phyloP scores from a whole-genome alignment of 1,140 invertebrate species.

The Tetramorium simillimum region DNA sequence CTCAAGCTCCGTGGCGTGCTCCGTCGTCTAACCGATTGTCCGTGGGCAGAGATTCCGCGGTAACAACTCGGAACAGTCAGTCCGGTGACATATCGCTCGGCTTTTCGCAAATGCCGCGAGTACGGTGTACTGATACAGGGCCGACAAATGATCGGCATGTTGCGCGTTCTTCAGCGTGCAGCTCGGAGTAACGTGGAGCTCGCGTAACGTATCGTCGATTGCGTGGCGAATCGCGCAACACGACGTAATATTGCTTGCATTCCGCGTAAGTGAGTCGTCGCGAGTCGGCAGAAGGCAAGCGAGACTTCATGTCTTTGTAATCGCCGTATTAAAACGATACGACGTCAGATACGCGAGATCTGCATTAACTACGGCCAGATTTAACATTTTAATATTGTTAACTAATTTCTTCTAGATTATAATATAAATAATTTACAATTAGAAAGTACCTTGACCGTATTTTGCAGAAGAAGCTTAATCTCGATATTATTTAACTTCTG shows the following conservation, averaged over 20 bases:
- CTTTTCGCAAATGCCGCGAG: slow-evolving; percentile 50
- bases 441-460: background rate
- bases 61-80: slow-evolving; percentile 44
- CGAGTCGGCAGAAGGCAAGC: background rate
- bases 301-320: background rate
- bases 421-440: slow-evolving; percentile 8
- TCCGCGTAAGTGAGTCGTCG: slow-evolving; percentile 19
- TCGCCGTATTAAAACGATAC: background rate
- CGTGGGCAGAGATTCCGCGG: background rate
- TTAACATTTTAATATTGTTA: background rate
- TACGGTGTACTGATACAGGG: slow-evolving; percentile 22
- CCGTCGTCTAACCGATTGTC: slow-evolving; percentile 44
- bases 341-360: background rate
- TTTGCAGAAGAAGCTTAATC: background rate
- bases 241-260: slow-evolving; percentile 31
- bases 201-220: slow-evolving; percentile 31
- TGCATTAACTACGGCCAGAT: background rate
- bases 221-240: slow-evolving; percentile 24
- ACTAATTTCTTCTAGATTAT: background rate
- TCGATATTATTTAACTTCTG: background rate
- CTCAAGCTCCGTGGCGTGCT: background rate
- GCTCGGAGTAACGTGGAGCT: background rate
- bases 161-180: slow-evolving; percentile 43
- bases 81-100: background rate
- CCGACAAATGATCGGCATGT: slow-evolving; percentile 64